Base-by-base conservation (phyloP, 2,888 invertebrate genomes). In the Ochropleura plecta region DNA sequence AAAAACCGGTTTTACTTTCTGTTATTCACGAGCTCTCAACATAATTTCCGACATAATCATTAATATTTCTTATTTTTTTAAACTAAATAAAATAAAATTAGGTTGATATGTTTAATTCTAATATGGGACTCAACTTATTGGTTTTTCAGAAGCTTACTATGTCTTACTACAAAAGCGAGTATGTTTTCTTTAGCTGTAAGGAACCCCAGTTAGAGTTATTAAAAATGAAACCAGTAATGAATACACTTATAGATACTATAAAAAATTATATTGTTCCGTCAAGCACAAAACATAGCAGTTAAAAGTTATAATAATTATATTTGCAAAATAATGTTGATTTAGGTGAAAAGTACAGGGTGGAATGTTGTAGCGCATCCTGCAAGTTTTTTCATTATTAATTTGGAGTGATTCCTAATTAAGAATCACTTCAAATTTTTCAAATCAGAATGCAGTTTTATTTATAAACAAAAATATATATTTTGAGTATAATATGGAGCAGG, bases 241-340 rank as follows among this genome's bases (percentile, higher is more conserved):
- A 44, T 44, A 51, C 14, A 42, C 12, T 51, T 53, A 9, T 30
- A 18, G 16, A 51, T 5, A 20, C 20, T 5, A 5, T 55, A 0
- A 6, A 59, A 63, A 74, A 62, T 40, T 46, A 57, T 30, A 57
- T 70, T 20, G 46, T 78, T 49, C 20, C 46, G 18, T 49, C 62
- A 57, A 65, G 80, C 80, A 80, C 80, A 80, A 80, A 80, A 73
- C 14, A 79, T 44, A 68, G 67, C 79, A 65, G 68, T 59, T 62
- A 46, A 57, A 68, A 3, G 14, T 64, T 42, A 30, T 30, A 30
- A 30, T 30, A 59, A 53, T 64, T 57, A 64, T 57, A 51, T 66
- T 79, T 66, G 66, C 78, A 63, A 79, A 78, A 78, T 59, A 30
- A 71, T 71, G 44, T 65, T 79, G 78, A 64, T 76, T 69, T 60